Base-by-base conservation (phyloP, 2,888 invertebrate species). In the Darwinula stevensoni region DNA sequence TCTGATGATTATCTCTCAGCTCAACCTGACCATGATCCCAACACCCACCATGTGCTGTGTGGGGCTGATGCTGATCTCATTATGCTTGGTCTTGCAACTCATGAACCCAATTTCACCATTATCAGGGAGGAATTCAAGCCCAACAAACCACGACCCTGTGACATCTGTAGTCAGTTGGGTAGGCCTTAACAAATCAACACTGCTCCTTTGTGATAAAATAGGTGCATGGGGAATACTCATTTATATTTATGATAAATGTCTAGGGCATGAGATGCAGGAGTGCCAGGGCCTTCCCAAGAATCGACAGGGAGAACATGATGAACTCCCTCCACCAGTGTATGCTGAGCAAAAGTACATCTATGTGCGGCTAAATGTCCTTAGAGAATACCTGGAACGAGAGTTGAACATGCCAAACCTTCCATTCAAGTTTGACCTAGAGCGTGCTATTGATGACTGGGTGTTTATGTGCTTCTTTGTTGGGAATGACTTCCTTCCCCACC, bases 401-500 rank as follows among this genome's bases (percentile, higher is more conserved):
- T 57, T 94, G 33, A 50, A 55, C 41, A 91, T 94, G 82, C 73
- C 73, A 0, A 75, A 76, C 51, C 59, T 94, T 26, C 86, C 91
- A 3, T 94, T 97, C 51, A 57, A 63, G 31, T 94, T 82, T 50
- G 80, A 86, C 47, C 78, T 97, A 50, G 97, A 97, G 45, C 57
- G 94, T 34, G 84, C 71, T 1, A 51, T 99, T 12, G 97, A 97
- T 47, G 97, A 99, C 54, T 99, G 94, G 94, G 94, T 65, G 12
- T 62, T 65, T 43, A 88, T 97, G 84, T 97, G 97, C 49, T 97
- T 99, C 58, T 97, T 97, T 53, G 91, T 94, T 32, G 97, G 97
- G 30, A 97, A 97, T 48, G 97, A 97, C 55, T 97, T 97, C 49
- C 52, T 97, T 43, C 97, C 97, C 0, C 97, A 99, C 58, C 59